Evolutionary conservation across 2,797 vertebrate species (phyloP).

Genomic region (Somateria mollissima): DNA sequence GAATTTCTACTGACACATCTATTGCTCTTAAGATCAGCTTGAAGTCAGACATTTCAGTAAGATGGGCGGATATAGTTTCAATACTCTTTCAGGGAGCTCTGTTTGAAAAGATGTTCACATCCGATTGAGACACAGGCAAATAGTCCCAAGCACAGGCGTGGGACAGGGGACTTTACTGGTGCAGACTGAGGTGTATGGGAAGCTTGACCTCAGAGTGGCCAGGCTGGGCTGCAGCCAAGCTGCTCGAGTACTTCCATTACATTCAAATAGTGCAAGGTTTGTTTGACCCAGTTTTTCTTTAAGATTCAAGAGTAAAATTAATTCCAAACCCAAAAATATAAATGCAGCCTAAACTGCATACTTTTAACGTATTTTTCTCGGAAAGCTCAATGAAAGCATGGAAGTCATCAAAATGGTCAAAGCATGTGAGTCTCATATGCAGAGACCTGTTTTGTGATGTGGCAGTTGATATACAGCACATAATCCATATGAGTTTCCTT

Average conservation of each 20-base stretch:
- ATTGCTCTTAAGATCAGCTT: background rate
- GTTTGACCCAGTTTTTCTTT: background rate
- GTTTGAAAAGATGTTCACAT: background rate
- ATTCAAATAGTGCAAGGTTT: background rate
- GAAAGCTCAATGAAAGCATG: background rate
- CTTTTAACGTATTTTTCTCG: background rate
- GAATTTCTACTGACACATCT: background rate
- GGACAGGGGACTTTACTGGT: too few relatives aligned
- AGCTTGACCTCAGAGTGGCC: too few relatives aligned
- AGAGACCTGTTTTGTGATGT: accelerated
- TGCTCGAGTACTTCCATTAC: background rate
- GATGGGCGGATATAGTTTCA: too few relatives aligned
- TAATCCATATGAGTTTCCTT: background rate
- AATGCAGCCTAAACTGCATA: background rate
- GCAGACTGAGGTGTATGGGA: background rate
- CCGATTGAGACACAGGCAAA: background rate
- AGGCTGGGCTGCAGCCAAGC: background rate
- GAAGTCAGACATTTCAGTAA: background rate
- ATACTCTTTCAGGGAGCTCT: background rate
- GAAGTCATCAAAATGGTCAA: background rate
- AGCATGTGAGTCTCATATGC: background rate
- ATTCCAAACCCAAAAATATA: background rate
- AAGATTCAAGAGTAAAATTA: background rate
- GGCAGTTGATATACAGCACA: accelerated
- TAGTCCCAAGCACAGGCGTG: background rate